phyloP scores from a whole-genome alignment of 2,113 vertebrate species.

The Ciconia boyciana region DNA sequence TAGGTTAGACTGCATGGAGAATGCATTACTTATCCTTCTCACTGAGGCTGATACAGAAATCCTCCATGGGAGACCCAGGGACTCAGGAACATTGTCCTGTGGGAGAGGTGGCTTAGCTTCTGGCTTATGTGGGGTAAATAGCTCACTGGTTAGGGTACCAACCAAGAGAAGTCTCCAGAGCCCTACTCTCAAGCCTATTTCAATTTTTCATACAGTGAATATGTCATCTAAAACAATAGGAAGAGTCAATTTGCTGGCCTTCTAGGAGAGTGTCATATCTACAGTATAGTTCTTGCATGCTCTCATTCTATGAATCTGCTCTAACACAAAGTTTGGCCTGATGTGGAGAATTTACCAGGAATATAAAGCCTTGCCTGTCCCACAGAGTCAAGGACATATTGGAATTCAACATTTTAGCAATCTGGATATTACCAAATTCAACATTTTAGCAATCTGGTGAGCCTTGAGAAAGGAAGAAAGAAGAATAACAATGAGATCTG shows the following conservation, averaged over 20 bases:
- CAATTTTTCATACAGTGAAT: neutral
- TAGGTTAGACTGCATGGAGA: neutral
- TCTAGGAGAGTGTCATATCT: neutral
- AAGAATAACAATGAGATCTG: neutral
- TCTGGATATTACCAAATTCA: neutral
- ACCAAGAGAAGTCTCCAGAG: neutral
- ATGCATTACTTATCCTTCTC: neutral
- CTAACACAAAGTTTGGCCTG: neutral
- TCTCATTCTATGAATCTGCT: neutral
- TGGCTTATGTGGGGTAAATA: neutral
- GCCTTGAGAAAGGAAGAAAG: neutral
- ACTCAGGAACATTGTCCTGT: neutral
- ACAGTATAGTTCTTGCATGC: neutral
- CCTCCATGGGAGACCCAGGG: neutral
- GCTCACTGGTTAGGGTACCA: neutral
- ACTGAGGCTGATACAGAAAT: neutral
- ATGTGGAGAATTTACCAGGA: neutral
- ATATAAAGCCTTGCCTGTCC: neutral
- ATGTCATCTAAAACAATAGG: neutral
- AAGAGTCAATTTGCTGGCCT: neutral
- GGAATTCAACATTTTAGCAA: neutral
- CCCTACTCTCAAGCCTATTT: neutral
- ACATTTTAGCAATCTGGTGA: neutral
- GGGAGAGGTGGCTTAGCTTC: neutral
- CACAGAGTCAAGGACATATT: neutral